Evolutionary conservation across 2,888 invertebrate species (phyloP), one percentile per base, ranked within the genome.

Genomic region (Cataglyphis livida): DNA sequence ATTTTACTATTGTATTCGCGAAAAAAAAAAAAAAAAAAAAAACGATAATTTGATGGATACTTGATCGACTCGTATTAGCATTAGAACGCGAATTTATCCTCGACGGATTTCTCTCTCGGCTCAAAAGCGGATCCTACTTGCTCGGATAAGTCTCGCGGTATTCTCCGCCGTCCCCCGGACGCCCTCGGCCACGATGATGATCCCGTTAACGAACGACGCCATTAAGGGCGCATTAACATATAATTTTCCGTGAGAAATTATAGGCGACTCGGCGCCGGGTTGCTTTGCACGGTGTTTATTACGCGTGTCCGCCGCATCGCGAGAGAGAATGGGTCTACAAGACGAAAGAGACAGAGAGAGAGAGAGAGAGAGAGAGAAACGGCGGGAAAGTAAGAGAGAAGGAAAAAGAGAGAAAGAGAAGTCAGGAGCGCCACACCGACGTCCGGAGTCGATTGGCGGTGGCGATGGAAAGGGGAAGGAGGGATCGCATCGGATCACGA

Each of bases 171-270:
- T 85, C 61, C 87, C 75, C 85, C 83, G 85, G 85, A 85, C 76
- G 85, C 84, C 86, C 84, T 83, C 85, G 83, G 85, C 82, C 87
- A 82, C 83, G 88, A 86, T 85, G 85, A 82, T 87, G 88, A 91
- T 91, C 89, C 91, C 92, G 92, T 92, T 92, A 92, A 92, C 92
- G 91, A 92, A 92, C 91, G 91, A 90, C 92, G 91, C 92, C 91
- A 92, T 91, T 91, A 92, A 90, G 88, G 88, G 89, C 86, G 90
- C 91, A 92, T 92, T 92, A 92, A 92, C 92, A 91, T 91, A 92
- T 91, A 92, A 93, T 92, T 92, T 92, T 90, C 90, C 88, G 90
- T 88, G 91, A 90, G 92, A 92, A 93, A 93, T 93, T 92, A 93
- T 92, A 93, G 93, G 91, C 91, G 91, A 92, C 91, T 91, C 90